These are phyloP conservation scores for Atlantisia rogersi DNA, from an alignment of 2,113 vertebrate genomes.

Conservation along the genomic window DNA sequence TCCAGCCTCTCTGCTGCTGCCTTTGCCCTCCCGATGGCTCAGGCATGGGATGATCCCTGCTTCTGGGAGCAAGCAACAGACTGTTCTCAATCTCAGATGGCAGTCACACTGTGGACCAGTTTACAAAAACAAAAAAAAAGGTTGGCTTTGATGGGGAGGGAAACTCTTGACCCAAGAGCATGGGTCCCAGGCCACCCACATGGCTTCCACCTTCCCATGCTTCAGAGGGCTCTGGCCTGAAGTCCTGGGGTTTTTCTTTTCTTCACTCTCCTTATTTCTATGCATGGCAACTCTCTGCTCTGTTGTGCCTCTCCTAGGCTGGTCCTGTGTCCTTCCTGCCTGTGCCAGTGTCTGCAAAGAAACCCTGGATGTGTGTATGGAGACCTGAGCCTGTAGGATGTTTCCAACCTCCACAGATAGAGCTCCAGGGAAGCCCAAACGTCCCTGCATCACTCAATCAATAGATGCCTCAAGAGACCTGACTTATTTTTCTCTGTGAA, in stretches of 20 bases:
- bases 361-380: rapidly evolving
- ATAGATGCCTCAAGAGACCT: not conserved
- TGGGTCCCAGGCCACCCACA: not conserved
- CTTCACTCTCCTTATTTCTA: not conserved
- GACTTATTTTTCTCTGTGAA: not conserved
- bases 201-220: not conserved
- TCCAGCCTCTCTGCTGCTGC: not conserved
- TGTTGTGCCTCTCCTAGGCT: rapidly evolving
- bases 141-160: not conserved
- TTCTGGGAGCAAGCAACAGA: not conserved
- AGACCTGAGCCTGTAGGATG: not conserved
- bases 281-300: not conserved
- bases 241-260: not conserved
- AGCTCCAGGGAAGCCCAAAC: not conserved
- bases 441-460: not conserved
- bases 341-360: not conserved
- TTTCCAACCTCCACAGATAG: not conserved
- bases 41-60: not conserved
- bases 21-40: not conserved
- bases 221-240: not conserved
- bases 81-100: not conserved
- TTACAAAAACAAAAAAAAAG: not conserved
- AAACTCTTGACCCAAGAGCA: rapidly evolving
- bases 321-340: not conserved
- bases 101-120: not conserved